phyloP scores from a whole-genome alignment of 2,113 vertebrate genomes.

The Tapirus terrestris region DNA sequence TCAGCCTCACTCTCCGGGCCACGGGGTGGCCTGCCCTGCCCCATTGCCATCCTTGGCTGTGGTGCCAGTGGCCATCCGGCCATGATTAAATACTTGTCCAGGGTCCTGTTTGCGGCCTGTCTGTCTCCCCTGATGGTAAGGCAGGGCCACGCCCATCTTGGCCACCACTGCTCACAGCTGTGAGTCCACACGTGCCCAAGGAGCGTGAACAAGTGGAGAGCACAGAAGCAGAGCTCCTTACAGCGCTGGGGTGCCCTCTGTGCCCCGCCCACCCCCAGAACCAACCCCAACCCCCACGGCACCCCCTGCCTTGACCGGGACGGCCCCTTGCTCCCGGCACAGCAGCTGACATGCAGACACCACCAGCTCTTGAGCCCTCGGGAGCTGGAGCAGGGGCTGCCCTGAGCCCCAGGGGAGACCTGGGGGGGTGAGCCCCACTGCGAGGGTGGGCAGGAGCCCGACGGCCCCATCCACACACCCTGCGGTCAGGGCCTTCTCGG shows the following conservation, averaged over 20 bases:
- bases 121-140: background rate
- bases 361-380: background rate
- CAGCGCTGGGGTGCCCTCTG: accelerated
- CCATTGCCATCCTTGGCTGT: background rate
- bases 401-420: background rate
- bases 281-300: accelerated
- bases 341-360: background rate
- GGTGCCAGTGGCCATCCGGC: background rate
- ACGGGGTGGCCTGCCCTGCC: background rate
- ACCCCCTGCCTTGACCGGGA: background rate
- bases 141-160: accelerated
- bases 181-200: background rate
- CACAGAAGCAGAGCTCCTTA: accelerated
- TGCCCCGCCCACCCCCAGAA: background rate
- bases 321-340: accelerated
- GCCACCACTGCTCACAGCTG: accelerated
- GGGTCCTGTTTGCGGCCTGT: background rate
- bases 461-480: background rate
- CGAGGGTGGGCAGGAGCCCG: background rate
- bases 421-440: accelerated
- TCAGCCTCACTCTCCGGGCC: background rate
- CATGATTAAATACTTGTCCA: background rate
- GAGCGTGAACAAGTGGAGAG: background rate
- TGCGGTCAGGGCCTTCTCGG: background rate
- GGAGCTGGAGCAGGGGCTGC: background rate